Evolutionary conservation across 2,113 vertebrate species (phyloP), one percentile per base, ranked within the genome.

Genomic region (Poeciliopsis prolifica): DNA sequence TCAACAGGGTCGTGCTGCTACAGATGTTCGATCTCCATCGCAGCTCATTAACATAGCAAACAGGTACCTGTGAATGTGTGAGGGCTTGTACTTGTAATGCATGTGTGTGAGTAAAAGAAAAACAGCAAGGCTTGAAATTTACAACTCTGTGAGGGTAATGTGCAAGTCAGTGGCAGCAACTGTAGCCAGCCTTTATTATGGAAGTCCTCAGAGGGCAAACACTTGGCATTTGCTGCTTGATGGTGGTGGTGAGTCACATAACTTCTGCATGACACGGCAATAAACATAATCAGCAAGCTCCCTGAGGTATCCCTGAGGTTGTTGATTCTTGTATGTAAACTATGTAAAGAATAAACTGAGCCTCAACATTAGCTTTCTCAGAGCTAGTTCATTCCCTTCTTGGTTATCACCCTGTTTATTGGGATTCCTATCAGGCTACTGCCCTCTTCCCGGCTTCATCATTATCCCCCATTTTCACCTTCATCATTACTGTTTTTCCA

Each of bases 31-130:
- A 78, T 86, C 86, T 88, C 81, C 79, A 77, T 75, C 80, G 80
- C 76, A 88, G 70, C 78, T 92, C 87, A 92, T 93, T 92, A 90
- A 62, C 88, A 93, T 87, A 81, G 86, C 81, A 88, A 91, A 84
- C 87, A 91, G 92, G 89, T 89, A 81, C 70, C 7, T 33, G 1
- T 40, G 62, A 80, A 24, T 63, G 37, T 69, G 51, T 73, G 69
- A 69, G 37, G 37, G 65, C 26, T 42, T 26, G n/a, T 48, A 29
- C 17, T 1, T 37, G 15, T 28, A 65, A 28, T 22, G 4, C 54
- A 37, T 40, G 33, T 40, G 63, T 70, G 70, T 30, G 73, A 5
- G 24, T 28, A 35, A 61, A 48, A 78, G 68, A 37, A 26, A 75
- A 72, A 83, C 51, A 79, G 61, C 67, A 74, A 82, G 69, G 13